A percentile compares a stretch with the other conserved stretches of the same genome.
Conservation (phyloP, 2,797 vertebrate species). For the Catharus ustulatus region DNA sequence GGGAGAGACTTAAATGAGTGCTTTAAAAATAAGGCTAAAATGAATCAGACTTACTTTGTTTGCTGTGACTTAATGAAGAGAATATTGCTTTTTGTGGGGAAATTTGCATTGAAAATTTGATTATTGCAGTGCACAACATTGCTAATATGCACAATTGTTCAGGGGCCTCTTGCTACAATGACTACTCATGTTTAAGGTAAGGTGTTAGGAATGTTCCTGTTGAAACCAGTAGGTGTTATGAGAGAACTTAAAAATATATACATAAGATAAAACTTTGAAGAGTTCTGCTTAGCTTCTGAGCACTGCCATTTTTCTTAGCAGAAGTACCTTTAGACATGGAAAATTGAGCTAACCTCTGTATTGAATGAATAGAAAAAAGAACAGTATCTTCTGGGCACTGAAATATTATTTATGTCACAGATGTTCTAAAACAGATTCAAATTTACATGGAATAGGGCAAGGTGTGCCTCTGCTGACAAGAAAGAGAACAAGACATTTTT, state of each 20-base stretch:
- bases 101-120: background rate
- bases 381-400: background rate
- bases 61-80: background rate
- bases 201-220: background rate
- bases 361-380: background rate
- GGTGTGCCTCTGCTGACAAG: background rate
- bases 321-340: background rate
- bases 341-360: background rate
- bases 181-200: background rate
- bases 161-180: background rate
- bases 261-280: background rate
- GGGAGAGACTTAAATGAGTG: background rate
- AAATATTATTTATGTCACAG: background rate
- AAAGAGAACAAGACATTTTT: background rate
- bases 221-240: background rate
- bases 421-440: background rate
- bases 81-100: background rate
- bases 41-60: background rate
- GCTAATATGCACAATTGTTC: background rate
- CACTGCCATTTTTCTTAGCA: background rate
- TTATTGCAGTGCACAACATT: background rate
- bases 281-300: background rate
- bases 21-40: background rate
- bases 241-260: background rate
- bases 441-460: background rate